A percentile compares a stretch with the other conserved stretches of the same genome.
Conservation (phyloP, 2,888 invertebrate species). For the Cactoblastis cactorum region DNA sequence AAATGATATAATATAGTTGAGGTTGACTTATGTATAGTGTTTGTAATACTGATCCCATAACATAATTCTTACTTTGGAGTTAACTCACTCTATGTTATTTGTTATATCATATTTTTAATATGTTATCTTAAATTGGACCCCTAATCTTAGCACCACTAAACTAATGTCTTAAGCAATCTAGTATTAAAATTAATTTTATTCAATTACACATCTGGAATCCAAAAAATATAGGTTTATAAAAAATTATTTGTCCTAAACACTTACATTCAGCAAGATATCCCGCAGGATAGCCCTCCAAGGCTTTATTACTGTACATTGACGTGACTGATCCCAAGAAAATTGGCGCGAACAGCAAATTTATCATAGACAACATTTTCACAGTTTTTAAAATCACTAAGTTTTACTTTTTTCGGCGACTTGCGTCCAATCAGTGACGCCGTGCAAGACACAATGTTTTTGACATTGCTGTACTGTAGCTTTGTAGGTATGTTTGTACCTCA, state of each 20-base stretch:
- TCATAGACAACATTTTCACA: constrained; percentile 14
- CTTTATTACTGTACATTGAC: constrained; percentile 42
- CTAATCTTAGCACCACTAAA: too few species aligned
- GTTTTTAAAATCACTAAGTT: constrained; percentile 4
- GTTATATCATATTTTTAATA: too few species aligned
- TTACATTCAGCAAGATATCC: constrained; percentile 58
- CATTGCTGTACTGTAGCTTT: neutral
- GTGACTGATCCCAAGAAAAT: constrained; percentile 25
- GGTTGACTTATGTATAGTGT: too few species aligned
- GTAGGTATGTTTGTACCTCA: neutral
- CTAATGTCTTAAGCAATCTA: too few species aligned
- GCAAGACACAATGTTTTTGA: constrained; percentile 4
- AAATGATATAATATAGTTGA: too few species aligned
- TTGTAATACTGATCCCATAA: too few species aligned
- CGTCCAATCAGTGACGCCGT: constrained; percentile 3
- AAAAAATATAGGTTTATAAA: too few species aligned
- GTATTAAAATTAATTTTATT: too few species aligned
- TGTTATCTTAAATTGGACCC: too few species aligned
- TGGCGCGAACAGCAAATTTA: constrained; percentile 19
- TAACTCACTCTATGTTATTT: too few species aligned
- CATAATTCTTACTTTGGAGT: too few species aligned
- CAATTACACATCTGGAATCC: too few species aligned
- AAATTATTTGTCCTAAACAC: constrained; percentile 24
- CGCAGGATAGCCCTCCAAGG: constrained; percentile 48
- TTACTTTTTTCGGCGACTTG: neutral